Evolutionary conservation across 2,888 invertebrate genomes (phyloP).

Genomic region (Acrocyrtus sp.): DNA sequence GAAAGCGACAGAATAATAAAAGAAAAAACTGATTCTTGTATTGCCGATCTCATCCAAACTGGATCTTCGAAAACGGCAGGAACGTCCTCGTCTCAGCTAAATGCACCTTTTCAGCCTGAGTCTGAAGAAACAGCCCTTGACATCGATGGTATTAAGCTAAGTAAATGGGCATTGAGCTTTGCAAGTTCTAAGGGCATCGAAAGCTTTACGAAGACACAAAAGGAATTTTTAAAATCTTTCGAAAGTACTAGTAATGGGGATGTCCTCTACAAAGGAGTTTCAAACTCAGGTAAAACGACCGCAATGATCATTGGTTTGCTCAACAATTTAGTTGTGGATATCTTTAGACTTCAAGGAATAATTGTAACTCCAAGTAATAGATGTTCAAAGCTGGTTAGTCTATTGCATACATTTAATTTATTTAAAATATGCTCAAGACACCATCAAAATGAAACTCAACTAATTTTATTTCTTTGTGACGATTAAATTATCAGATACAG

Average conservation of each 20-base stretch:
- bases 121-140: too few relatives aligned
- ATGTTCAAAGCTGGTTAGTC: constrained; percentile 14
- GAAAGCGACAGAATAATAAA: too few relatives aligned
- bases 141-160: background rate
- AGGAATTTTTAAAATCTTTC: background rate
- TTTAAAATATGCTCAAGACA: too few relatives aligned
- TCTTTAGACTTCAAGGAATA: background rate
- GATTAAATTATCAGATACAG: constrained; percentile 29
- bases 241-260: background rate
- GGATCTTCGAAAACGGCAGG: too few relatives aligned
- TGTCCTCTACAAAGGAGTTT: constrained; percentile 18
- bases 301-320: constrained; percentile 7
- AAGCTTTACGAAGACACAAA: constrained; percentile 9
- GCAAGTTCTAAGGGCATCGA: background rate
- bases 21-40: too few relatives aligned
- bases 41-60: too few relatives aligned
- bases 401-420: too few relatives aligned
- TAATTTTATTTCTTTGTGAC: too few relatives aligned
- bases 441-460: too few relatives aligned
- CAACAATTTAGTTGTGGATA: background rate
- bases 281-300: constrained; percentile 33
- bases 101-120: too few relatives aligned
- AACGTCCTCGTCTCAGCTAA: too few relatives aligned
- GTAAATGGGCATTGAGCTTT: background rate
- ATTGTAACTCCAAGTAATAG: constrained; percentile 13